Base-by-base conservation (phyloP, 2,113 vertebrate genomes). In the Corythoichthys haematopterus region DNA sequence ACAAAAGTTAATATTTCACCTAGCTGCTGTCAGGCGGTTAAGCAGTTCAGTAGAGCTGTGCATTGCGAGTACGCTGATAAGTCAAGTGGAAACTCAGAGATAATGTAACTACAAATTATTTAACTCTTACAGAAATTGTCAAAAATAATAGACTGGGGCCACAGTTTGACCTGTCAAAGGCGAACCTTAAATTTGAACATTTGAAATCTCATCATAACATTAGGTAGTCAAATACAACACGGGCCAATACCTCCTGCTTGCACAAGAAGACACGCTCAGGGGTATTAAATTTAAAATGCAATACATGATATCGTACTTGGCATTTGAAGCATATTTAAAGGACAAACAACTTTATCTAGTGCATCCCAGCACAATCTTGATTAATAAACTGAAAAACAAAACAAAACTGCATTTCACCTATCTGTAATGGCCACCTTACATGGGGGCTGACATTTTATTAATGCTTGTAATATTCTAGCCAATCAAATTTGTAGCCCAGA, bases 1-100 rank as follows among this genome's bases (percentile, higher is more conserved):
- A 91, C 87, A 88, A 77, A 88, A 75, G 89, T 91, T 92, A 92
- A 92, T 92, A 64, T 87, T 91, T 90, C 20, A 91, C 89, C 78
- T 48, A 37, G 56, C 61, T 40, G 68, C 70, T 60, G 73, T 10
- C 14, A 68, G 59, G 61, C 16, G 36, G 36, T 59, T 59, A 38
- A 57, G 60, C 2, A 16, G 60, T 67, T 64, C 35, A 47, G 2
- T 1, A 12, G 14, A 37, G 63, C 8, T 50, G 46, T 51, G n/a
- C 52, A 13, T 35, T 10, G 1, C n/a, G 10, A 56, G 10, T 11
- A 20, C 37, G 45, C 20, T 2, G n/a, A 66, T 13, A 15, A 57
- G 15, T 51, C 16, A 9, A 56, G 14, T 43, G 38, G n/a, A 71
- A 75, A 69, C 37, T 15, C 16, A 3, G 13, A 20, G 10, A 64